Evolutionary conservation across 1,140 invertebrate species (phyloP).

Genomic region (Hydropsyche tenuis): DNA sequence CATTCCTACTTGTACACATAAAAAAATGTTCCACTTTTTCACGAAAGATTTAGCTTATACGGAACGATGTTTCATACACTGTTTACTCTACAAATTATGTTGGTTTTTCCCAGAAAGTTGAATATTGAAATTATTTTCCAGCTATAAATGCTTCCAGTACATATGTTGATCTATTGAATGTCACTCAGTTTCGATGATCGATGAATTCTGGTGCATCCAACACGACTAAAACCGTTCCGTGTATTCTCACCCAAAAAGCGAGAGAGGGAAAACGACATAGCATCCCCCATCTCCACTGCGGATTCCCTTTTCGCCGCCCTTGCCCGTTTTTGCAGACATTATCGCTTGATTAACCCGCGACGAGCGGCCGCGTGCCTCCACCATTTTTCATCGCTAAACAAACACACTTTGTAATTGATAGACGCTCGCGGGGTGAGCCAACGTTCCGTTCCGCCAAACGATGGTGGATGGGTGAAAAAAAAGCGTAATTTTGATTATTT

Average conservation of each 20-base stretch:
- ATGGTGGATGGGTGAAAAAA: not conserved
- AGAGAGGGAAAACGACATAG: not conserved
- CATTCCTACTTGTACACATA: too few relatives aligned
- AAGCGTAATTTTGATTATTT: constrained; percentile 23
- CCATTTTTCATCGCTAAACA: constrained; percentile 40
- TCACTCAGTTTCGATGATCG: too few relatives aligned
- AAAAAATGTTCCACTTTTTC: too few relatives aligned
- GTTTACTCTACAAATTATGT: too few relatives aligned
- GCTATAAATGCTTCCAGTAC: too few relatives aligned
- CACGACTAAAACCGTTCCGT: too few relatives aligned
- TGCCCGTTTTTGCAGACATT: constrained; percentile 38
- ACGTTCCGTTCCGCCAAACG: constrained; percentile 13
- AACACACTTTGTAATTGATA: constrained; percentile 31
- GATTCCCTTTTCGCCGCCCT: constrained; percentile 27
- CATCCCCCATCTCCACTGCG: not conserved
- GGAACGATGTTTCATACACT: too few relatives aligned
- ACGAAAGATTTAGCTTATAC: too few relatives aligned
- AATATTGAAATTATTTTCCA: too few relatives aligned
- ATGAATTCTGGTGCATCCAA: too few relatives aligned
- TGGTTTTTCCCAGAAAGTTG: too few relatives aligned
- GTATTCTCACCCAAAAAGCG: not conserved
- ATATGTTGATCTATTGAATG: too few relatives aligned
- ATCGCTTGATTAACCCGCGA: constrained; percentile 48
- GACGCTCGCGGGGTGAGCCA: not conserved
- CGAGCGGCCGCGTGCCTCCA: constrained; percentile 31